phyloP scores from a whole-genome alignment of 1,140 invertebrate species.

The Bemisia tabaci region DNA sequence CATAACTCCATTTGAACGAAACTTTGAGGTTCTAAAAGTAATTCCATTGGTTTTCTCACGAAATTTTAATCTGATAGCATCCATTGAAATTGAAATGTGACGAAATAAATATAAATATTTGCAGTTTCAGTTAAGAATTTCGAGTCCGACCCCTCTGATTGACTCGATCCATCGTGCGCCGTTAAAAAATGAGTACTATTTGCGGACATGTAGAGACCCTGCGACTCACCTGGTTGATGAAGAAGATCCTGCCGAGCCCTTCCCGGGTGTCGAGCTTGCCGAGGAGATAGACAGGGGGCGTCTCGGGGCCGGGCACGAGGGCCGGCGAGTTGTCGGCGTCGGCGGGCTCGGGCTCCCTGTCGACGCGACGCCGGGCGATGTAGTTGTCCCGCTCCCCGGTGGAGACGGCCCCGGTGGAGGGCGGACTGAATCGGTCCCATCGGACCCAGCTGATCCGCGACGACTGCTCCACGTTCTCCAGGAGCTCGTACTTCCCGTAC shows the following conservation, averaged over 20 bases:
- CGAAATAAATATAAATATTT: no score
- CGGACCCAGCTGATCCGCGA: slow-evolving; percentile 53
- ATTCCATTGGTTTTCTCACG: not conserved
- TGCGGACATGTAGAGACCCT: not conserved
- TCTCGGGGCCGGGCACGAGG: not conserved
- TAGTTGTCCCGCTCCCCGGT: slow-evolving; percentile 25
- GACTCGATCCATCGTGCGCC: no score
- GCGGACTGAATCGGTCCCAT: slow-evolving; percentile 48
- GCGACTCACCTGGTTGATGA: slow-evolving; percentile 40
- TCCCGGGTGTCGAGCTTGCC: slow-evolving; percentile 48
- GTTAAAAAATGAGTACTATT: no score
- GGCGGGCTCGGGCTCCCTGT: slow-evolving; percentile 4
- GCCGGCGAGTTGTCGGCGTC: not conserved
- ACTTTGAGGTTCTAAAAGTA: not conserved
- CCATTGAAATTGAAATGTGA: no score
- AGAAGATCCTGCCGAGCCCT: slow-evolving; percentile 46
- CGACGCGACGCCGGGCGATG: slow-evolving; percentile 13
- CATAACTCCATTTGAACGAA: no score
- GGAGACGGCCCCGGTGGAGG: slow-evolving; percentile 49
- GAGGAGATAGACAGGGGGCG: slow-evolving; percentile 39
- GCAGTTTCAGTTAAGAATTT: not conserved
- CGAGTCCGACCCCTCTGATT: not conserved
- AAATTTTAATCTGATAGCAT: no score
- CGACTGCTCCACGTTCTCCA: slow-evolving; percentile 61
- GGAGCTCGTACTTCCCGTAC: slow-evolving; percentile 50